phyloP scores from a whole-genome alignment of 1,140 invertebrate species.

The Phymastichus coffea region DNA sequence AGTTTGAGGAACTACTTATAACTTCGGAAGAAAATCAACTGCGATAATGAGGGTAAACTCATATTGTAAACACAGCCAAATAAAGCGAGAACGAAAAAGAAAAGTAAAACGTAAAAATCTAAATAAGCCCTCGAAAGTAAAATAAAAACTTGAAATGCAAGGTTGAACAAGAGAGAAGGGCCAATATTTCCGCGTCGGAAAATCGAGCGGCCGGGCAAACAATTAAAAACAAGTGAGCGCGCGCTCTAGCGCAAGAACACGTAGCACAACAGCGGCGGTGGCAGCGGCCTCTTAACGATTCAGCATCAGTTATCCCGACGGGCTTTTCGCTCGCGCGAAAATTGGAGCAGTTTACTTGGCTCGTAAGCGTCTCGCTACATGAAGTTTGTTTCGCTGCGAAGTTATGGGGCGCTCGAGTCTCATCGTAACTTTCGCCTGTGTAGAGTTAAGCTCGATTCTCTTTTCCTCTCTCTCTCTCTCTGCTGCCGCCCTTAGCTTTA shows the following conservation, averaged over 20 bases:
- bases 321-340: not conserved
- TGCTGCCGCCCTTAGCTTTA: not conserved
- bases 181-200: no score
- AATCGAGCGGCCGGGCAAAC: no score
- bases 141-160: no score
- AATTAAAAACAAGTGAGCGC: slow-evolving; percentile 1
- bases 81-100: no score
- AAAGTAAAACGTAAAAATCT: no score
- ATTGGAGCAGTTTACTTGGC: slow-evolving; percentile 21
- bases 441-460: slow-evolving; percentile 8
- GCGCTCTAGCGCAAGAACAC: not conserved
- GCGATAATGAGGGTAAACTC: no score
- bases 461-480: slow-evolving; percentile 1
- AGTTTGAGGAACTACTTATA: no score
- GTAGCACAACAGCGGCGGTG: not conserved
- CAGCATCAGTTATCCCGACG: not conserved
- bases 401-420: slow-evolving; percentile 17
- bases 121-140: no score
- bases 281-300: slow-evolving; percentile 8
- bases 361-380: slow-evolving; percentile 13
- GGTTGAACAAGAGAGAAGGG: no score
- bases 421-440: slow-evolving; percentile 23
- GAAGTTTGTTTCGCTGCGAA: slow-evolving; percentile 26
- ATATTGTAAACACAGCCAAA: no score
- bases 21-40: no score